Evolutionary conservation across 2,888 invertebrate genomes (phyloP), one percentile per base, ranked within the genome.

Genomic region (Tanypteryx hageni): DNA sequence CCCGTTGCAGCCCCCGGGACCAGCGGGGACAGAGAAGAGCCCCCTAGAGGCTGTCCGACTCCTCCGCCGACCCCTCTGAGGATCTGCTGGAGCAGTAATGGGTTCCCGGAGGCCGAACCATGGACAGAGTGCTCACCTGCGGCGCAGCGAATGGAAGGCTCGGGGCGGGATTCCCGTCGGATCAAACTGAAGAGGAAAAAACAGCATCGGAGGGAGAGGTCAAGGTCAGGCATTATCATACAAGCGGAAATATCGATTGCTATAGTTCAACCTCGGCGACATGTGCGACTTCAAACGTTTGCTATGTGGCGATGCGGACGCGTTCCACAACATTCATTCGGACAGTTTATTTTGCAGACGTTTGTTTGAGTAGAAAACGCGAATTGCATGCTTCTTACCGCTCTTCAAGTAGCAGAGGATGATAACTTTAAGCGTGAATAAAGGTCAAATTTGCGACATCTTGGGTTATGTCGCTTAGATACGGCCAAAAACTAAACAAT

Each of bases 91-190:
- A 61, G 89, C 59, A 89, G 31, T 61, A 61, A 89, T 13, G 92
- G 92, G 81, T 44, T 82, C 18, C 92, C 83, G n/a, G 92, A 92
- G 92, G 97, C 97, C 58, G 93, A 92, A 93, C 96, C 95, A 94
- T 97, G 96, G 93, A 96, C 96, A 92, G 96, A 97, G 92, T 96
- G 96, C 94, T 96, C 96, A 93, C 97, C 96, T 94, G 98, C 96
- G 94, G 97, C 97, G 95, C 98, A 98, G 95, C 97, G 97, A 94
- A 98, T 97, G 94, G 97, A 96, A 82, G 97, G 97, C 95, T 98
- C 96, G 92, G 98, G 98, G 94, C 98, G 97, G 44, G 97, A 97
- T 94, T 97, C 97, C 92, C 97, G 97, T 95, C 97, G 97, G 94
- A 98, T 97, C 94, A 97, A 95, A 93, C 97, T 97, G 95, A 11